Percentiles rank a stretch among this genome's conserved stretches.
Evolutionary conservation across 2,113 vertebrate genomes (phyloP).

Genomic region (Salvelinus namaycush): DNA sequence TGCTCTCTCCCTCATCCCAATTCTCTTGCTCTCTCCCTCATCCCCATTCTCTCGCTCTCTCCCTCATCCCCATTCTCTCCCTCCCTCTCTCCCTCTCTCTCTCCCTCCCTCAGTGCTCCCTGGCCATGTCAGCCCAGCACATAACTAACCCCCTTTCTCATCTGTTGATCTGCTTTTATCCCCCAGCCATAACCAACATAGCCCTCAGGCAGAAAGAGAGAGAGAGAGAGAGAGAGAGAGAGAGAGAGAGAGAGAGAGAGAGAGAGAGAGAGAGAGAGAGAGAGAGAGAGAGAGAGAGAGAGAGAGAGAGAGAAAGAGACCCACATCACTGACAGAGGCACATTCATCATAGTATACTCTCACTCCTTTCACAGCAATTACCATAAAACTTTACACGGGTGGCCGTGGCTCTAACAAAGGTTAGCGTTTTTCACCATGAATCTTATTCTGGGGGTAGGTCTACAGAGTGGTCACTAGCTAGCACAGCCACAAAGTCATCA

Average conservation of each 20-base stretch:
- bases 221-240: not conserved
- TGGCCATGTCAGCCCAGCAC: constrained; percentile 56
- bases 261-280: not conserved
- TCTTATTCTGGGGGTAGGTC: no score
- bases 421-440: no score
- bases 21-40: not conserved
- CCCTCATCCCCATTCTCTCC: constrained; percentile 17
- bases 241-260: not conserved
- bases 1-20: no score
- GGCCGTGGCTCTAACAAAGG: not conserved
- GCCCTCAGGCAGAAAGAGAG: not conserved
- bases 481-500: no score
- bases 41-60: constrained; percentile 21
- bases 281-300: not conserved
- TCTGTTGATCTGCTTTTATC: constrained; percentile 64
- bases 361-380: constrained; percentile 39
- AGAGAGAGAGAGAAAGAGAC: constrained; percentile 11
- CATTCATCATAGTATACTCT: constrained; percentile 6
- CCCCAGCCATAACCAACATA: constrained; percentile 32
- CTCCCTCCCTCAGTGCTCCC: constrained; percentile 60
- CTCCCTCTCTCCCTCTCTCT: constrained; percentile 12
- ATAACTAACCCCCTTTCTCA: constrained; percentile 64
- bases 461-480: no score
- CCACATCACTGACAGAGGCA: constrained; percentile 21
- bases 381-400: not conserved